These are phyloP conservation scores for Itoplectis maculator DNA, from an alignment of 2,888 invertebrate species.

Conservation along the genomic window DNA sequence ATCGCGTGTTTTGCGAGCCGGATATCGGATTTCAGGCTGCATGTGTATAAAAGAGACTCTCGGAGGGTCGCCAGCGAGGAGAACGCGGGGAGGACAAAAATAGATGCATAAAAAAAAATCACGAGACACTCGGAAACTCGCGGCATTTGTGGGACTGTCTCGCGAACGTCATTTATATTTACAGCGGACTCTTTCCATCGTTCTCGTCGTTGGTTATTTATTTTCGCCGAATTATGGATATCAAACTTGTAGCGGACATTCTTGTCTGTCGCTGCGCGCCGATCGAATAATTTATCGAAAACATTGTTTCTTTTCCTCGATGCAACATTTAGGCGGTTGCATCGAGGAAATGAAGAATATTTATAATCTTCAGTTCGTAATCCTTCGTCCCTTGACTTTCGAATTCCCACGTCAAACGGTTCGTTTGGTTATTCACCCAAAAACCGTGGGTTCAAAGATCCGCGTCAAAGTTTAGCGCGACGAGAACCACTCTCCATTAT, in stretches of 20 bases:
- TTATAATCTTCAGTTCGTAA: too few relatives aligned
- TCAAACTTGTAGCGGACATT: neutral
- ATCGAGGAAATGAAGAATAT: too few relatives aligned
- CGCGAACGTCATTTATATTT: constrained; percentile 10
- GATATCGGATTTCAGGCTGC: constrained; percentile 42
- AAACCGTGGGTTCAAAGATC: too few relatives aligned
- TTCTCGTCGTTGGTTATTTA: neutral
- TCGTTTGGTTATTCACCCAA: too few relatives aligned
- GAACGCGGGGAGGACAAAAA: neutral
- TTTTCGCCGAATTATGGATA: neutral
- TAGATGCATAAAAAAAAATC: neutral
- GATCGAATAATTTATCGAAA: too few relatives aligned
- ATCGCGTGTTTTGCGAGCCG: constrained; percentile 57
- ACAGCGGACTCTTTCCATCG: neutral
- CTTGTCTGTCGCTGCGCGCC: too few relatives aligned
- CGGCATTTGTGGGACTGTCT: neutral
- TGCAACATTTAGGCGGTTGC: too few relatives aligned
- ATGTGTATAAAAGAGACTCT: constrained; percentile 24
- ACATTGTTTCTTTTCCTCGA: too few relatives aligned
- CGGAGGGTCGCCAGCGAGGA: neutral
- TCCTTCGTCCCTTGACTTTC: too few relatives aligned
- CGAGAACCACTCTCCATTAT: neutral
- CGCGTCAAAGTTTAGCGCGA: too few relatives aligned
- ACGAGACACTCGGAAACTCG: neutral
- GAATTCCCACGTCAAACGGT: too few relatives aligned